Evolutionary conservation across 2,797 vertebrate genomes (phyloP).

Genomic region (Dermochelys coriacea): DNA sequence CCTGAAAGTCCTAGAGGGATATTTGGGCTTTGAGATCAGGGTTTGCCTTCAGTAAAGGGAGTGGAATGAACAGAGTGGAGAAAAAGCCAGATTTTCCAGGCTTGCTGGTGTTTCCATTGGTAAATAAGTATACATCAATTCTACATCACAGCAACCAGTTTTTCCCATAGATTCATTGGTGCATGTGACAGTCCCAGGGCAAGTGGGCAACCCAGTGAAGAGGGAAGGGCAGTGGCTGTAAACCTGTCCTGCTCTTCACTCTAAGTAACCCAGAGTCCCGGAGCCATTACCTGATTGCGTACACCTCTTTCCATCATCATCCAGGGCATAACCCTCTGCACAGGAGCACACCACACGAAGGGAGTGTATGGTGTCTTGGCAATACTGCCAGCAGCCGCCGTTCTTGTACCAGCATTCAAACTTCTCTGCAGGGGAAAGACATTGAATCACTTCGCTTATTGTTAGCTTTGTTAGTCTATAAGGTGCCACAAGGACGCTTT

Average conservation of each 20-base stretch:
- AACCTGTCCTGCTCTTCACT: neutral
- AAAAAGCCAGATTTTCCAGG: neutral
- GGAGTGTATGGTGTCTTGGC: conserved; percentile 73
- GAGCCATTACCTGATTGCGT: conserved; percentile 72
- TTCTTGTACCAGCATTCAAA: conserved; percentile 85
- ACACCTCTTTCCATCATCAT: conserved; percentile 80
- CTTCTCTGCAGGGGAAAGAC: conserved; percentile 71
- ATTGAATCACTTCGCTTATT: fast-evolving
- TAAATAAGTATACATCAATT: neutral
- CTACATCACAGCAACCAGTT: neutral
- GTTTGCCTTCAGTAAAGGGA: neutral
- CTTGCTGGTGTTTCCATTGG: neutral
- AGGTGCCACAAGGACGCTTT: too few species aligned
- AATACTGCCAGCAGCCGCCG: conserved; percentile 88
- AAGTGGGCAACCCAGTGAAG: neutral
- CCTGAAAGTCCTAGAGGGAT: neutral
- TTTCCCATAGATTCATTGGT: neutral
- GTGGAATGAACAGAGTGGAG: neutral
- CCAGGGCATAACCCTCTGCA: conserved; percentile 80
- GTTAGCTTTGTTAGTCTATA: neutral
- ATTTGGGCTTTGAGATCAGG: neutral
- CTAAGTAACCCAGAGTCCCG: fast-evolving
- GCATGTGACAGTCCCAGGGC: neutral
- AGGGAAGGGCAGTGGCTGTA: neutral
- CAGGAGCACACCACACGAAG: conserved; percentile 83